Conservation (phyloP, 2,888 invertebrate species). For the Drosophila phalerata region DNA sequence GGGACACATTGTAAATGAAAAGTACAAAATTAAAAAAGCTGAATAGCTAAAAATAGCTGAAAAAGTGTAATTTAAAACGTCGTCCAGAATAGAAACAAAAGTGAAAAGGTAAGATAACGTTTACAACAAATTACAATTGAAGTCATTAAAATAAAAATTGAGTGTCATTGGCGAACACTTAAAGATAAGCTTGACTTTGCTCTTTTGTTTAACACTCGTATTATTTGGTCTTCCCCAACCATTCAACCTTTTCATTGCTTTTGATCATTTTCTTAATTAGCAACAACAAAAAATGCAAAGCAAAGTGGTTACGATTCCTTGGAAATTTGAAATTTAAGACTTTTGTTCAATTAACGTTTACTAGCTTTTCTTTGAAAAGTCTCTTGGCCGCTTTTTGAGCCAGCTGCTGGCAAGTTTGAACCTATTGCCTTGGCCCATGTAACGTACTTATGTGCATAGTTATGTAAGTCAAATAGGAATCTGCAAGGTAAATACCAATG, state of each 20-base stretch:
- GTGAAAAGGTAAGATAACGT: constrained; percentile 41
- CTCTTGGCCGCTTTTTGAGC: constrained; percentile 7
- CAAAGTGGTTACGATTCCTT: not conserved
- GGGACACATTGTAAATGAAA: constrained; percentile 42
- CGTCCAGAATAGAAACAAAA: constrained; percentile 18
- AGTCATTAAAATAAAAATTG: constrained; percentile 72
- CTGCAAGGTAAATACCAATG: constrained; percentile 77
- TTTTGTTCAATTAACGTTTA: constrained; percentile 47
- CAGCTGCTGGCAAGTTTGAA: constrained; percentile 10
- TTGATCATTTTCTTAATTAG: constrained; percentile 47
- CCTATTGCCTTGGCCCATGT: constrained; percentile 5
- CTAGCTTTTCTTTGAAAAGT: constrained; percentile 4
- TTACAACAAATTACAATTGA: constrained; percentile 68
- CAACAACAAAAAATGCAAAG: constrained; percentile 15
- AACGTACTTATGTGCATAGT: constrained; percentile 25
- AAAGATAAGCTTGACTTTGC: constrained; percentile 66
- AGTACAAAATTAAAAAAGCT: constrained; percentile 25
- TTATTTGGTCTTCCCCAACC: constrained; percentile 2
- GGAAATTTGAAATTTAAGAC: constrained; percentile 16
- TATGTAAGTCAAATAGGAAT: constrained; percentile 64
- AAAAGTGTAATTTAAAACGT: constrained; percentile 42
- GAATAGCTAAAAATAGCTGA: constrained; percentile 1
- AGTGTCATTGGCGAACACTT: constrained; percentile 74
- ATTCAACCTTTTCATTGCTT: constrained; percentile 37
- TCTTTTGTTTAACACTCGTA: constrained; percentile 15